Percentiles rank a stretch among this genome's conserved stretches.
phyloP scores from a whole-genome alignment of 2,888 invertebrate species.

The Pristionchus arcanus region DNA sequence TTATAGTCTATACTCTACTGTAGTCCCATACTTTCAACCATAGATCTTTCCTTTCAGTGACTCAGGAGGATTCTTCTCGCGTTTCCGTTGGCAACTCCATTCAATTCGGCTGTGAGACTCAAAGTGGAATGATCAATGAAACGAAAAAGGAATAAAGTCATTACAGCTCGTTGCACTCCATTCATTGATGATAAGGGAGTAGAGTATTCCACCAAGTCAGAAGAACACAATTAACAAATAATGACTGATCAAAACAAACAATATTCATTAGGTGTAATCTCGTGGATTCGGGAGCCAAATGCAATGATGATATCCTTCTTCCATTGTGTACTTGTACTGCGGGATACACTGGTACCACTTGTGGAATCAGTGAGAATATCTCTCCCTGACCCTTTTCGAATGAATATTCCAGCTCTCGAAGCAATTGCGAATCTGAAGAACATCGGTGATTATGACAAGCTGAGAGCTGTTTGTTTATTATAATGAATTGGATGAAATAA shows the following conservation, averaged over 20 bases:
- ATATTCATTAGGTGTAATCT: neutral
- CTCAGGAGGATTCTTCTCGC: neutral
- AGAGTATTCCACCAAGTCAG: conserved; percentile 14
- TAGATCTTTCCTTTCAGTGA: neutral
- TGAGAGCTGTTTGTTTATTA: neutral
- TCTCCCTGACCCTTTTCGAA: neutral
- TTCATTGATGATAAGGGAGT: conserved; percentile 41
- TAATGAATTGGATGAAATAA: too few relatives aligned
- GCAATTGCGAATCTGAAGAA: neutral
- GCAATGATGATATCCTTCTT: neutral
- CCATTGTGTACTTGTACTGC: conserved; percentile 26
- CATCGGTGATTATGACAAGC: neutral
- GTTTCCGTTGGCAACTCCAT: neutral
- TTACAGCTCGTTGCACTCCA: conserved; percentile 38
- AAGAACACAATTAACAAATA: neutral
- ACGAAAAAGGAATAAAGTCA: neutral
- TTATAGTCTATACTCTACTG: neutral
- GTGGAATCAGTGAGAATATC: neutral
- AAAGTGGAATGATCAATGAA: neutral
- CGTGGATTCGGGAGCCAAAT: neutral
- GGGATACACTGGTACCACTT: conserved; percentile 17
- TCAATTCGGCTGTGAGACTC: neutral
- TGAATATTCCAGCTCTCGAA: neutral
- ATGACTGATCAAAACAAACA: neutral
- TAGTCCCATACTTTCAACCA: neutral